These are phyloP conservation scores for Chromis chromis DNA, from an alignment of 2,797 vertebrate genomes.

Conservation along the genomic window DNA sequence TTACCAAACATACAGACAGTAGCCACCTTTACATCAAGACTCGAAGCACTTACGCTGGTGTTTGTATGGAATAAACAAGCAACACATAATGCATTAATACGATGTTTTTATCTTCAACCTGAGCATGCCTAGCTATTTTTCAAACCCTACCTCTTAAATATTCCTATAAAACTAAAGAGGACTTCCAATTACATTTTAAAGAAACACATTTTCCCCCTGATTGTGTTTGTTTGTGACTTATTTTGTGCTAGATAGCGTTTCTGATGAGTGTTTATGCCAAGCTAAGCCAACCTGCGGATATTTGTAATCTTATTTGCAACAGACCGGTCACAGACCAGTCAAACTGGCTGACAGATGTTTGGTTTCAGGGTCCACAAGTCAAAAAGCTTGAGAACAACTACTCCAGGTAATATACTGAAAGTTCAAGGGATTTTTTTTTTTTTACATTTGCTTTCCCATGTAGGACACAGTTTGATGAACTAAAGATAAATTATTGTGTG, in stretches of 20 bases:
- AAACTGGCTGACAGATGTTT: too few relatives aligned
- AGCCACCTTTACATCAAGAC: background rate
- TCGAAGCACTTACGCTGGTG: too few relatives aligned
- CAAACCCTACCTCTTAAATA: too few relatives aligned
- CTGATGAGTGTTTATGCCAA: background rate
- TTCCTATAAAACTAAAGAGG: too few relatives aligned
- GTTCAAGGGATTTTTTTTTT: background rate
- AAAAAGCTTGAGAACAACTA: background rate
- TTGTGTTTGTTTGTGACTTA: too few relatives aligned
- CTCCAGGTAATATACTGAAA: background rate
- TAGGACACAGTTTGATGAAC: background rate
- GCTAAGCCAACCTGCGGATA: background rate
- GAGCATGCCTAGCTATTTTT: background rate
- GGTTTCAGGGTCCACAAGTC: background rate
- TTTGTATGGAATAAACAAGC: background rate
- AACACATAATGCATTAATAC: background rate
- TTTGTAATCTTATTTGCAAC: background rate
- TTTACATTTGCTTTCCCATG: slow-evolving; percentile 9
- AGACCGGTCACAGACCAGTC: background rate
- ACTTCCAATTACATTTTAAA: too few relatives aligned
- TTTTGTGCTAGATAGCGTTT: too few relatives aligned
- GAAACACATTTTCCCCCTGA: too few relatives aligned
- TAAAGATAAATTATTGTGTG: slow-evolving; percentile 16
- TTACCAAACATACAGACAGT: background rate
- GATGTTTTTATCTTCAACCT: background rate